These are phyloP conservation scores for Axea sp. DNA, from an alignment of 2,888 invertebrate genomes.

Conservation along the genomic window DNA sequence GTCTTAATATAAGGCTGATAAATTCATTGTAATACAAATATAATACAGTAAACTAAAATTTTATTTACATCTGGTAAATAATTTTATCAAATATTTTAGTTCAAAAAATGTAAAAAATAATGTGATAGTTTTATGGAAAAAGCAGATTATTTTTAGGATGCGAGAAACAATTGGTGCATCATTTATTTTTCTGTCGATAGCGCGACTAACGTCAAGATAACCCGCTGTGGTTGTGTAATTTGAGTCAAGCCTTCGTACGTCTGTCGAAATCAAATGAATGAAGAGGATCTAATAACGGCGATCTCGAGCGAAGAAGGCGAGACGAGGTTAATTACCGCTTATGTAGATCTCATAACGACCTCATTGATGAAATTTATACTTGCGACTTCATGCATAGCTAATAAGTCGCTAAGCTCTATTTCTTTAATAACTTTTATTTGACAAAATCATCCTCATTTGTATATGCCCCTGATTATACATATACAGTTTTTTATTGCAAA, in stretches of 20 bases:
- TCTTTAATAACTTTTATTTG: slow-evolving; percentile 14
- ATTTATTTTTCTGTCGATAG: slow-evolving; percentile 19
- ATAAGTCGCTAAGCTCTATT: slow-evolving; percentile 24
- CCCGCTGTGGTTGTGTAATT: slow-evolving; percentile 56
- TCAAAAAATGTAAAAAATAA: too few relatives aligned
- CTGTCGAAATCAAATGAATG: slow-evolving; percentile 54
- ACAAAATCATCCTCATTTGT: too few relatives aligned
- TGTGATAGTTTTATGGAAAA: too few relatives aligned
- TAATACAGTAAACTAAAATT: too few relatives aligned
- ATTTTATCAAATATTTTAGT: too few relatives aligned
- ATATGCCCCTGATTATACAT: too few relatives aligned
- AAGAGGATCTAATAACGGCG: slow-evolving; percentile 52
- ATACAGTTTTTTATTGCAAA: too few relatives aligned
- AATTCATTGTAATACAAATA: too few relatives aligned
- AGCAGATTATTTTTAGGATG: too few relatives aligned
- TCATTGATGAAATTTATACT: slow-evolving; percentile 50
- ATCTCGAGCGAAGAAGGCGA: slow-evolving; percentile 46
- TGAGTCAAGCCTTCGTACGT: slow-evolving; percentile 42
- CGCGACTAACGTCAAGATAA: slow-evolving; percentile 45
- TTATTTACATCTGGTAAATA: too few relatives aligned
- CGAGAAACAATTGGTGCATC: too few relatives aligned
- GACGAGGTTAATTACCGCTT: slow-evolving; percentile 59
- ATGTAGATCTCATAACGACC: slow-evolving; percentile 47
- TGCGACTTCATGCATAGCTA: slow-evolving; percentile 29
- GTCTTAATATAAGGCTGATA: too few relatives aligned